Evolutionary conservation across 2,113 vertebrate genomes (phyloP), one percentile per base, ranked within the genome.

Genomic region (Grammomys dolichurus): DNA sequence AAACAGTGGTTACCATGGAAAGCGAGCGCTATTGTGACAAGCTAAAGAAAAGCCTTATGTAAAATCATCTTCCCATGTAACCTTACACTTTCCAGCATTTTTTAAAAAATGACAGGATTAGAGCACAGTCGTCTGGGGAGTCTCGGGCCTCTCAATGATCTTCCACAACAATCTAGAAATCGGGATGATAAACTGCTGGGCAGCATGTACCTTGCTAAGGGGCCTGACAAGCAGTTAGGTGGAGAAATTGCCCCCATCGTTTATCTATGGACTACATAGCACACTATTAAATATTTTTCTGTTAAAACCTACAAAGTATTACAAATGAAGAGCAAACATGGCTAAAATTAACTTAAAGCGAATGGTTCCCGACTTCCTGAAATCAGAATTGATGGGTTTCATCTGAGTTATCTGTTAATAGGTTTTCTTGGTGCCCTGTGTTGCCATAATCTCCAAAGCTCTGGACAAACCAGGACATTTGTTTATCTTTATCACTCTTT

Each of bases 401-500:
- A 98, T 98, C 98, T 98, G 97, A 97, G 96, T 98, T 98, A 98
- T 98, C 98, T 96, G 98, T 98, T 98, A 98, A 98, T 98, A 96
- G 98, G 97, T 97, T 98, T 98, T 97, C 98, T 95, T 91, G 91
- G 98, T 97, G 97, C 97, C 97, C 97, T 98, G 2, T 88, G 98
- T 98, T 98, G 97, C 98, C 33, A 8, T 97, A 95, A 98, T 98
- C 98, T 98, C 98, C 97, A 97, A 98, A 97, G 98, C 98, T 95
- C 98, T 97, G 98, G 98, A 98, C 98, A 98, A 98, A 98, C 98
- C 98, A 98, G 97, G 98, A 95, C 97, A 98, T 98, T 98, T 99
- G 98, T 99, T 99, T 99, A 97, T 98, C 98, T 98, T 98, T 98
- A 98, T 98, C 98, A 98, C 97, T 98, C 98, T 98, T 98, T 98